Conservation (phyloP, 2,888 invertebrate species). For the Chaitophorus viminalis region DNA sequence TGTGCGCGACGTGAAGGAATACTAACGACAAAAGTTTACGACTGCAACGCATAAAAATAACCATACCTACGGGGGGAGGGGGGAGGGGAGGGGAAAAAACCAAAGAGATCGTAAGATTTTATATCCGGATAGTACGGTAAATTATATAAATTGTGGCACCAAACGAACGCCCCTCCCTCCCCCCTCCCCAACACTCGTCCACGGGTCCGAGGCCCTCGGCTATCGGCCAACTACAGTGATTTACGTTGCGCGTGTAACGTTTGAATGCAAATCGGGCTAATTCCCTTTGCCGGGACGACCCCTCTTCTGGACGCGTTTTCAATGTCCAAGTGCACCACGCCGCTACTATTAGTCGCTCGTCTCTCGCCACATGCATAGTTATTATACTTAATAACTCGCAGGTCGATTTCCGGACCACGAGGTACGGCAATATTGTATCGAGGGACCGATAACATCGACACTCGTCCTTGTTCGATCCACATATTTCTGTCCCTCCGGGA, state of each 20-base stretch:
- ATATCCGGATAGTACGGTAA: slow-evolving; percentile 1
- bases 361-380: slow-evolving; percentile 1
- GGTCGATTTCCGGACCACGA: slow-evolving; percentile 43
- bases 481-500: not conserved
- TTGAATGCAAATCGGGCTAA: slow-evolving; percentile 53
- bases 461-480: not conserved
- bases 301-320: slow-evolving; percentile 13
- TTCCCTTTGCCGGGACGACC: slow-evolving; percentile 22
- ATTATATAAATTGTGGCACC: slow-evolving; percentile 6
- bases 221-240: not conserved
- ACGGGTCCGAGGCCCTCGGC: not conserved
- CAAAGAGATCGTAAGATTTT: not conserved
- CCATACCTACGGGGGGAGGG: too few relatives aligned
- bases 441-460: slow-evolving; percentile 23
- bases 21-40: slow-evolving; percentile 31
- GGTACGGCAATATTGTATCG: slow-evolving; percentile 25
- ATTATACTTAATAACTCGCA: slow-evolving; percentile 42
- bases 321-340: not conserved
- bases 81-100: not conserved
- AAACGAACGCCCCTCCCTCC: not conserved
- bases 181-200: too few relatives aligned
- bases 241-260: slow-evolving; percentile 15
- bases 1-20: not conserved
- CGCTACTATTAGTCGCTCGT: not conserved
- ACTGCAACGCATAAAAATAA: slow-evolving; percentile 6